phyloP scores from a whole-genome alignment of 2,113 vertebrate genomes.

The Entosphenus tridentatus region DNA sequence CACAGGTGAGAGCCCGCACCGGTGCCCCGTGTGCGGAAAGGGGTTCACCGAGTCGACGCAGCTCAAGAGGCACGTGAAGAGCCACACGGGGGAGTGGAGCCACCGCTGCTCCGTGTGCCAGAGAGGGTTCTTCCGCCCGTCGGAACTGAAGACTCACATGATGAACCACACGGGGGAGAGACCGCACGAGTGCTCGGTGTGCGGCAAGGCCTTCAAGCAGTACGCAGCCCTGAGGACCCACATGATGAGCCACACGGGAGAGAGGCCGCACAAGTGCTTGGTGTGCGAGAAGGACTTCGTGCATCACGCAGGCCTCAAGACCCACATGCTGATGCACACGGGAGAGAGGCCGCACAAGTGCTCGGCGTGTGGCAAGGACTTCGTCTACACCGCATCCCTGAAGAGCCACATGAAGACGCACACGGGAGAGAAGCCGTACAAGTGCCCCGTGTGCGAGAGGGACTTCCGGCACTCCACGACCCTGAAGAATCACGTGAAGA shows the following conservation, averaged over 20 bases:
- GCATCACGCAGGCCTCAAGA: constrained; percentile 18
- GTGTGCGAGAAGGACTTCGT: constrained; percentile 14
- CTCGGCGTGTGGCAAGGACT: constrained; percentile 15
- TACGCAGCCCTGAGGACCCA: constrained; percentile 7
- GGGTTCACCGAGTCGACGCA: constrained; percentile 18
- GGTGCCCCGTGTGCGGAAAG: constrained; percentile 17
- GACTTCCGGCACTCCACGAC: background rate
- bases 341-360: constrained; percentile 13
- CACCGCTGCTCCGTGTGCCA: constrained; percentile 18
- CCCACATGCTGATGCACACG: constrained; percentile 13
- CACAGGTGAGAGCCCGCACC: constrained; percentile 2
- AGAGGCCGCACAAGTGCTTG: constrained; percentile 25
- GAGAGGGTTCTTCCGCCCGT: constrained; percentile 37
- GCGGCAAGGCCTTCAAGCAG: constrained; percentile 16
- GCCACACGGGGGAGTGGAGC: constrained; percentile 15
- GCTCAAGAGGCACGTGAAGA: constrained; percentile 19
- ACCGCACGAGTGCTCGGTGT: constrained; percentile 15
- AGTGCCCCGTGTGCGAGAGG: constrained; percentile 13
- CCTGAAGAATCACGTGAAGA: constrained; percentile 19
- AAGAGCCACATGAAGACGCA: constrained; percentile 1
- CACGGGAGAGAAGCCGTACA: constrained; percentile 3
- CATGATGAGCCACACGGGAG: constrained; percentile 6
- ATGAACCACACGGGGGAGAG: constrained; percentile 10
- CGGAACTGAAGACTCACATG: constrained; percentile 15
- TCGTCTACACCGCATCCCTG: background rate